Percentiles rank a stretch among this genome's conserved stretches.
Conservation (phyloP, 2,888 invertebrate genomes). For the Heliconius charithonia region DNA sequence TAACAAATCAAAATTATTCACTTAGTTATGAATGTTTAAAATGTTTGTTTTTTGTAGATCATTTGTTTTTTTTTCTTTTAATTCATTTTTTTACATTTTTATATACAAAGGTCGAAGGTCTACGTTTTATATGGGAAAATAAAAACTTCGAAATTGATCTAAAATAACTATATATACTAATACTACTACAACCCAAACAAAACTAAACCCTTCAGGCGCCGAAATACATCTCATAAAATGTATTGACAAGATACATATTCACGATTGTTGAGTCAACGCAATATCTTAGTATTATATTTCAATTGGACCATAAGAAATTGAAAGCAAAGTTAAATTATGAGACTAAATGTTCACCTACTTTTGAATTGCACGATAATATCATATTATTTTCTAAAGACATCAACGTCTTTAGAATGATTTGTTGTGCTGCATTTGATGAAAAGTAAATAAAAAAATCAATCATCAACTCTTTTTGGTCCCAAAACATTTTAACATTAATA, state of each 20-base stretch:
- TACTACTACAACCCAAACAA: neutral
- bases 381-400: too few relatives aligned
- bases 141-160: too few relatives aligned
- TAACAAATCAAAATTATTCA: neutral
- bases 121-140: too few relatives aligned
- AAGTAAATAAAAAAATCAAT: neutral
- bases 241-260: slow-evolving; percentile 63
- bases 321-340: slow-evolving; percentile 64
- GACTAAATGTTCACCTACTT: slow-evolving; percentile 16
- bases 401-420: neutral
- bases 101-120: too few relatives aligned
- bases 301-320: slow-evolving; percentile 60
- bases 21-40: neutral
- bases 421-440: neutral
- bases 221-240: slow-evolving; percentile 43
- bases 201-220: slow-evolving; percentile 27
- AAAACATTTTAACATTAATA: neutral
- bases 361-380: neutral
- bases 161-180: too few relatives aligned
- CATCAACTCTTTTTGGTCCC: too few relatives aligned
- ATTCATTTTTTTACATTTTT: neutral
- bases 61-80: neutral
- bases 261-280: slow-evolving; percentile 69
- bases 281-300: slow-evolving; percentile 71
- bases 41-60: neutral